Base-by-base conservation (phyloP, 1,140 invertebrate species). In the Drosophila bocqueti region DNA sequence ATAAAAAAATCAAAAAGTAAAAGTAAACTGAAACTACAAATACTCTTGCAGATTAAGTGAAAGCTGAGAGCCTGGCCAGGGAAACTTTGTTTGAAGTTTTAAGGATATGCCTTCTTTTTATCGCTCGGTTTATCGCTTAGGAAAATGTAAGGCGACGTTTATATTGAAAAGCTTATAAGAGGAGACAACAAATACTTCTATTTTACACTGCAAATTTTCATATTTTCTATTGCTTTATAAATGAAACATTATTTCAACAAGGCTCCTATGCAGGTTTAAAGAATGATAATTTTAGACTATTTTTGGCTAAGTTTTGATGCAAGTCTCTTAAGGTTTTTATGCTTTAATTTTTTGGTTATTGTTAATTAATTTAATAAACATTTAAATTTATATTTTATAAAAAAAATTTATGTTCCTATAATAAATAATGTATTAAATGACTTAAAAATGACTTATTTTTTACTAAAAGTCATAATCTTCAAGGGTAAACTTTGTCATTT, bases 1-100 rank as follows among this genome's bases (percentile, higher is more conserved):
- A 40, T 38, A 52, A 57, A 76, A 66, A 81, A 75, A 86, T 45
- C 64, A 71, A 79, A 29, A 21, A 3, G 52, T 16, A 21, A 45
- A 71, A 29, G 24, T 62, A 21, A 34, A 72, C 45, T 34, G 18
- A 46, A 54, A 40, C 40, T 63, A 31, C 34, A 21, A 59, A 59
- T 58, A 40, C 69, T 42, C 65, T 60, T 21, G 52, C 45, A 36
- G 66, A 71, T 71, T 49, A 73, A 45, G 16, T 26, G 10, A 36
- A 36, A 71, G 64, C 62, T 26, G 24, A 21, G 42, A 45, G 42
- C 21, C 46, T 46, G 31, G n/a, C 11, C 4, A n/a, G 18, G 36
- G n/a, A 67, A 64, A 57, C 54, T 57, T 57, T 36, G 13, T 15
- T 47, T n/a, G 7, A 24, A 62, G 29, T 45, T 31, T 18, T 8